A percentile compares a stretch with the other conserved stretches of the same genome.
phyloP scores from a whole-genome alignment of 2,888 invertebrate genomes.

The Oligia strigilis region DNA sequence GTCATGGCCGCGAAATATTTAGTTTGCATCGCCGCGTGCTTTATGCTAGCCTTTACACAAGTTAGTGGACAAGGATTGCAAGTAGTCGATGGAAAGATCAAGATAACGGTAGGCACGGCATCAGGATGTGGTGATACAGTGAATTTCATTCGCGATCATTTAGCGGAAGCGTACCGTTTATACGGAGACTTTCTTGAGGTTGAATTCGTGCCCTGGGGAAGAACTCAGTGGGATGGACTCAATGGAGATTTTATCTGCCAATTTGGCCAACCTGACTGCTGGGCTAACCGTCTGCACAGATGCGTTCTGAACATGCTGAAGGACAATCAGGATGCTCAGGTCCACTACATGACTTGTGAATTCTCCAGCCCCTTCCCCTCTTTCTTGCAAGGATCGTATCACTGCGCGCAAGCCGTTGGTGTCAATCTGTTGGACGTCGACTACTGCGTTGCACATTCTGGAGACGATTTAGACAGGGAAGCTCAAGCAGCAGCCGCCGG shows the following conservation, averaged over 20 bases:
- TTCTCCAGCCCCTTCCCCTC: slow-evolving; percentile 75
- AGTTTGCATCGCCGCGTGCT: slow-evolving; percentile 48
- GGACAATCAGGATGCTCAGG: slow-evolving; percentile 77
- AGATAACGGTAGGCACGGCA: slow-evolving; percentile 80
- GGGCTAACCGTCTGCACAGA: slow-evolving; percentile 85
- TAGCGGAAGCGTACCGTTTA: slow-evolving; percentile 75
- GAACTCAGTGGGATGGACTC: slow-evolving; percentile 64
- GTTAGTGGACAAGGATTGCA: slow-evolving; percentile 65
- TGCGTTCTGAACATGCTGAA: slow-evolving; percentile 79
- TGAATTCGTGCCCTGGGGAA: slow-evolving; percentile 87
- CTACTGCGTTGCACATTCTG: slow-evolving; percentile 76
- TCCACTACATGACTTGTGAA: slow-evolving; percentile 85
- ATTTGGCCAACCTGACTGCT: slow-evolving; percentile 77
- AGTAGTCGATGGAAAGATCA: slow-evolving; percentile 80
- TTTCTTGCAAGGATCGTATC: slow-evolving; percentile 73
- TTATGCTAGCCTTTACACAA: slow-evolving; percentile 57
- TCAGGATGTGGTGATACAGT: slow-evolving; percentile 82
- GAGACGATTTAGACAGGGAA: slow-evolving; percentile 75
- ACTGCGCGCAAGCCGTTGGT: slow-evolving; percentile 78
- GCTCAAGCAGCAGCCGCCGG: slow-evolving; percentile 74
- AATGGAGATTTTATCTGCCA: too few relatives aligned
- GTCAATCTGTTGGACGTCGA: slow-evolving; percentile 77
- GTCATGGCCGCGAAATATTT: slow-evolving; percentile 67
- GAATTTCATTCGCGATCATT: slow-evolving; percentile 74
- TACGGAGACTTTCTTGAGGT: slow-evolving; percentile 80